Conservation (phyloP, 1,140 invertebrate species). For the Drosophila rhopaloa region DNA sequence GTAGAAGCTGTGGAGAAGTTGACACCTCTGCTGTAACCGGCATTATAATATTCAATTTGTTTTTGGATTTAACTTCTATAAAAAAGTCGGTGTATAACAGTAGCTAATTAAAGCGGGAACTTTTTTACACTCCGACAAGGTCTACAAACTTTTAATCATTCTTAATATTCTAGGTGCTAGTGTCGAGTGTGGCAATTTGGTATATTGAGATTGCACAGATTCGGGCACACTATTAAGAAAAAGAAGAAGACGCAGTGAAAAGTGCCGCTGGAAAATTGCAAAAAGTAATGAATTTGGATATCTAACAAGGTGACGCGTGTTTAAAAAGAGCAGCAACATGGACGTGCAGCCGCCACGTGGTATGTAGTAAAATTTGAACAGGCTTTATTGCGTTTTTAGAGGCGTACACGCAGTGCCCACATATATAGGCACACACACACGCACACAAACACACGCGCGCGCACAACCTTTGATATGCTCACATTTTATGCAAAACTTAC, state of each 20-base stretch:
- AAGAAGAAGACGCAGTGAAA: constrained; percentile 28
- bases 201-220: neutral
- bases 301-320: constrained; percentile 42
- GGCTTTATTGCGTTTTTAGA: neutral
- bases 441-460: constrained; percentile 15
- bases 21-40: neutral
- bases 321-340: constrained; percentile 48
- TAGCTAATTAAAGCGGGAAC: no score
- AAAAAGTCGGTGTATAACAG: no score
- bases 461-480: constrained; percentile 18
- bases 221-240: constrained; percentile 3
- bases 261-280: constrained; percentile 50
- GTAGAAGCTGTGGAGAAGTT: neutral
- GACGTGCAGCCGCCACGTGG: constrained; percentile 70
- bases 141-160: no score
- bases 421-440: constrained; percentile 10
- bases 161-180: neutral
- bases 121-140: no score
- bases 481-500: constrained; percentile 23
- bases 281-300: constrained; percentile 54
- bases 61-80: no score
- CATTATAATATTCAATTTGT: neutral
- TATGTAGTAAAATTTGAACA: neutral
- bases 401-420: neutral
- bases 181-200: no score